Evolutionary conservation across 2,113 vertebrate genomes (phyloP), one percentile per base, ranked within the genome.

Genomic region (Pseudonaja textilis): DNA sequence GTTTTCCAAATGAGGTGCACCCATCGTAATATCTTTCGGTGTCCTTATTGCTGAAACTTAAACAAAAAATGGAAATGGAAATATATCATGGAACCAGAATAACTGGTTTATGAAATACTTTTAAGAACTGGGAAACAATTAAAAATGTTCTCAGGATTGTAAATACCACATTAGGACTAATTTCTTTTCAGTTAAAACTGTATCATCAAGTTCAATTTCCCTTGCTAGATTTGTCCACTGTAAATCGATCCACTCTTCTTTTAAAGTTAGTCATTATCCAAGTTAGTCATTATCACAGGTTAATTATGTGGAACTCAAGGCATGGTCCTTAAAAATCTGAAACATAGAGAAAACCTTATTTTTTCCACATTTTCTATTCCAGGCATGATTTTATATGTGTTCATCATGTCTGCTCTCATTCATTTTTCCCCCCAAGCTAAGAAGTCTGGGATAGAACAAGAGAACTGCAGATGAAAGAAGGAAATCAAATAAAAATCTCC

Each of bases 161-260:
- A 91, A 29, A 1, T 47, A 42, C 2, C 89, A 59, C 34, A 90
- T 8, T 69, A 39, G 92, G 42, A 56, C 39, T 57, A 29, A 92
- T 93, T 92, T 91, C n/a, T 11, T 55, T 92, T 22, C 45, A 93
- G 50, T 69, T 69, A n/a, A 69, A 69, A 69, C 64, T n/a, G 5
- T 89, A 3, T 91, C 42, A 64, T 94, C 45, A 94, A 88, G 52
- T 59, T 88, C 94, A 90, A 92, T 92, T 91, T 89, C 34, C 39
- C 22, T 93, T 85, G 89, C 29, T 91, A 39, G 1, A 22, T 16
- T 22, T 93, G 64, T n/a, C 64, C 64, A n/a, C 64, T n/a, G 12
- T 69, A 69, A 69, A 69, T 69, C n/a, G 11, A 69, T n/a, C 29
- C 64, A 69, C 29, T 69, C 12, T 69, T n/a, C 29, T 69, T 69